Conservation (phyloP, 2,888 invertebrate species). For the Eupithecia abbreviata region DNA sequence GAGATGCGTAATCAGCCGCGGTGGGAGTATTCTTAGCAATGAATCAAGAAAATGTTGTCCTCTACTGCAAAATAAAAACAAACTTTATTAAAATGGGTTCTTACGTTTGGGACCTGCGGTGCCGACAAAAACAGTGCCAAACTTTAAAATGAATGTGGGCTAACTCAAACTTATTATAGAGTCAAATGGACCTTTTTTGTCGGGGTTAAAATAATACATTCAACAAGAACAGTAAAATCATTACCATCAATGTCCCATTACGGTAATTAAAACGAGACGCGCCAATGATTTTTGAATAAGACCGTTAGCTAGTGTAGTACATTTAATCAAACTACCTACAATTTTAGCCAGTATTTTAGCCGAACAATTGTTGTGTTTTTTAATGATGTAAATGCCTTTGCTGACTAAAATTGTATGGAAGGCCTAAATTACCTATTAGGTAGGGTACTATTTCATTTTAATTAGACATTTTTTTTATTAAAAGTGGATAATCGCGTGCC, state of each 20-base stretch:
- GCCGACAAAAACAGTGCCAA: too few species aligned
- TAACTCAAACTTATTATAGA: too few species aligned
- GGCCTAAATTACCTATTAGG: too few species aligned
- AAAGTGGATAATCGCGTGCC: too few species aligned
- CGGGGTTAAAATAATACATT: background rate
- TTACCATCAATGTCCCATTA: background rate
- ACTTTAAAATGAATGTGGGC: too few species aligned
- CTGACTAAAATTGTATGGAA: background rate
- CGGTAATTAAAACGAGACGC: background rate
- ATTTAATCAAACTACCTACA: background rate
- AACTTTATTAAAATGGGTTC: background rate
- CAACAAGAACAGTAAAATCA: background rate
- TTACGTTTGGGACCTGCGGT: background rate
- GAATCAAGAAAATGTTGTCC: too few species aligned
- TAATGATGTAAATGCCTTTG: background rate
- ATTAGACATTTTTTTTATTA: too few species aligned
- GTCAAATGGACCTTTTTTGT: background rate
- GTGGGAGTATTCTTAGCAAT: too few species aligned
- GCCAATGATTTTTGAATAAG: slow-evolving; percentile 5
- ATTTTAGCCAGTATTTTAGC: background rate
- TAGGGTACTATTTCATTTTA: too few species aligned
- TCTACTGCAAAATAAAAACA: background rate
- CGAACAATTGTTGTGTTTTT: background rate
- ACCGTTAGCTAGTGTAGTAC: background rate
- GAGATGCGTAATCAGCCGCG: too few species aligned